These are phyloP conservation scores for Montifringilla adamsi DNA, from an alignment of 2,113 vertebrate genomes.

Conservation along the genomic window DNA sequence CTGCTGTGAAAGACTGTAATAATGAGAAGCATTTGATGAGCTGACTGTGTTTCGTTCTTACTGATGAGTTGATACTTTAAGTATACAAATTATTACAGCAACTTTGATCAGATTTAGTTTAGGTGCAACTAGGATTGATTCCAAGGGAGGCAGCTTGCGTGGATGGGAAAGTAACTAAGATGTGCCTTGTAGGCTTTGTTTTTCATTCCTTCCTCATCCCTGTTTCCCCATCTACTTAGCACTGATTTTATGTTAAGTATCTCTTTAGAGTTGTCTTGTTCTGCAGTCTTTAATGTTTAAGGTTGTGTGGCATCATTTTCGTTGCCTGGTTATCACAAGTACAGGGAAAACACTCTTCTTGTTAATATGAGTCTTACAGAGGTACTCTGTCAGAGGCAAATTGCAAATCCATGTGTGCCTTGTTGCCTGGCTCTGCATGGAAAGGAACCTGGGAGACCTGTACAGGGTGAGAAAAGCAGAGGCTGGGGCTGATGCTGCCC, in stretches of 20 bases:
- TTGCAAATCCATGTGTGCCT: not conserved
- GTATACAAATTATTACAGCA: constrained; percentile 36
- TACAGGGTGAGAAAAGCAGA: not conserved
- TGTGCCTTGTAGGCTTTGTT: not conserved
- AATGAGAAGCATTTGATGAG: constrained; percentile 39
- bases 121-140: constrained; percentile 31
- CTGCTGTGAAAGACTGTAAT: constrained; percentile 38
- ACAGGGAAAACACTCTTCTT: not conserved
- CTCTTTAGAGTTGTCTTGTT: not conserved
- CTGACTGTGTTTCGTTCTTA: constrained; percentile 17
- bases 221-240: not conserved
- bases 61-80: constrained; percentile 49
- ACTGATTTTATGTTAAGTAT: constrained; percentile 12
- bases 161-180: constrained; percentile 27
- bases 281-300: not conserved
- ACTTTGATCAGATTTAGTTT: constrained; percentile 44
- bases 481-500: not conserved
- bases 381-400: not conserved
- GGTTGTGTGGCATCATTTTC: not conserved
- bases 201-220: not conserved
- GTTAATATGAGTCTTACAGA: not conserved
- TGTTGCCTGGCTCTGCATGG: not conserved
- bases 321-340: not conserved
- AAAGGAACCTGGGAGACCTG: not conserved
- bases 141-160: not conserved